Evolutionary conservation across 2,888 invertebrate genomes (phyloP).

Genomic region (Ptilodon capucinus): DNA sequence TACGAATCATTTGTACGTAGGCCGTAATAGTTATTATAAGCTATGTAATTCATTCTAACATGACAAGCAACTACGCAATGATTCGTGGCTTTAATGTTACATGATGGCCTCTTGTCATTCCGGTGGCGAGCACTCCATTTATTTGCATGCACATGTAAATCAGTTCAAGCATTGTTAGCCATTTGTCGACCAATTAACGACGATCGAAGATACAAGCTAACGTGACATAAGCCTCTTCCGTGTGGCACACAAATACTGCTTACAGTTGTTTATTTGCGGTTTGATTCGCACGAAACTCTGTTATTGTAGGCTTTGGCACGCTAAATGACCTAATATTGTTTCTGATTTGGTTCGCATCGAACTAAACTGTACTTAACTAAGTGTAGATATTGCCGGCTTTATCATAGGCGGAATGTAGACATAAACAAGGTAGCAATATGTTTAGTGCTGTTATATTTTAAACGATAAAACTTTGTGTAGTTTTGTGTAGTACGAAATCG

Average conservation of each 20-base stretch:
- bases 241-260: constrained; percentile 2
- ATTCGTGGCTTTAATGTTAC: constrained; percentile 11
- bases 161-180: constrained; percentile 13
- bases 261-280: constrained; percentile 4
- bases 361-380: too few relatives aligned
- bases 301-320: constrained; percentile 5
- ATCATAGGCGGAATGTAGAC: too few relatives aligned
- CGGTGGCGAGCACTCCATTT: constrained; percentile 4
- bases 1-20: too few relatives aligned
- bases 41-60: constrained; percentile 1
- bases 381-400: too few relatives aligned
- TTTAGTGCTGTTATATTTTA: too few relatives aligned
- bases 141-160: constrained; percentile 20
- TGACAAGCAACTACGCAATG: constrained; percentile 6
- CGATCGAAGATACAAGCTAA: constrained; percentile 12
- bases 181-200: constrained; percentile 18
- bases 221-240: constrained; percentile 14
- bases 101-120: constrained; percentile 7
- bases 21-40: neutral
- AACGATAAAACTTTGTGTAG: too few relatives aligned
- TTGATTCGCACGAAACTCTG: constrained; percentile 9
- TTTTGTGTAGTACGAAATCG: too few relatives aligned
- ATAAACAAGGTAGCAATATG: too few relatives aligned
- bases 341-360: too few relatives aligned
- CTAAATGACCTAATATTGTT: constrained; percentile 14